Conservation (phyloP, 2,888 invertebrate genomes). For the Drosophila rubida region DNA sequence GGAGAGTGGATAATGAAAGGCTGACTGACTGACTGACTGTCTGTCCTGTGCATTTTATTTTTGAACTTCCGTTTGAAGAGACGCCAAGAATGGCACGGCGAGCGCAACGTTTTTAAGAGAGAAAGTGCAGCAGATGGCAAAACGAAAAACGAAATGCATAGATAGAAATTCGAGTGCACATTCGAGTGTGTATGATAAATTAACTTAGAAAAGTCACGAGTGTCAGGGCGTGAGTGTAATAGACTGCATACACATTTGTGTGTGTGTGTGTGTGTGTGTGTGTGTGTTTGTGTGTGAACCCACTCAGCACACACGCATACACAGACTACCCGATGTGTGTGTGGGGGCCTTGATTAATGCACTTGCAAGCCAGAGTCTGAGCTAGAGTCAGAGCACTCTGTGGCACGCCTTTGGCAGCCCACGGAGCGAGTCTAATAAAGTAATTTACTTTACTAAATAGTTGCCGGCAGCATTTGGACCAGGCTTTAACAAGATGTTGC, state of each 20-base stretch:
- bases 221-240: constrained; percentile 75
- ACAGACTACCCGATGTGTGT: constrained; percentile 31
- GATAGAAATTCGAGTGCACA: not conserved
- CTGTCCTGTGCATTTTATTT: constrained; percentile 53
- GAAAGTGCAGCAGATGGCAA: constrained; percentile 43
- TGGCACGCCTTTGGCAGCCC: constrained; percentile 59
- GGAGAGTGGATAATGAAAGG: constrained; percentile 61
- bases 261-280: too few relatives aligned
- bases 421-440: constrained; percentile 70
- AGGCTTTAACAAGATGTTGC: constrained; percentile 63
- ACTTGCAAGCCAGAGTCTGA: constrained; percentile 56
- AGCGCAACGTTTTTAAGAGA: constrained; percentile 16
- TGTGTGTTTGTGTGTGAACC: constrained; percentile 32
- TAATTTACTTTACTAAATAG: constrained; percentile 78
- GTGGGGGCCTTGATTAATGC: constrained; percentile 76
- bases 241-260: constrained; percentile 28
- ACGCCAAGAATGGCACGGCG: constrained; percentile 24
- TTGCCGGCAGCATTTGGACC: constrained; percentile 63
- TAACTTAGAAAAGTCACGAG: constrained; percentile 77
- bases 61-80: constrained; percentile 42
- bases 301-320: constrained; percentile 10
- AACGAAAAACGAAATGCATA: constrained; percentile 15
- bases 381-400: constrained; percentile 6
- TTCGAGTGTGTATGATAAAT: constrained; percentile 77
- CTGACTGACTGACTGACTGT: constrained; percentile 11